A percentile compares a stretch with the other conserved stretches of the same genome.
phyloP scores from a whole-genome alignment of 2,797 vertebrate species.

The Megaceryle alcyon region DNA sequence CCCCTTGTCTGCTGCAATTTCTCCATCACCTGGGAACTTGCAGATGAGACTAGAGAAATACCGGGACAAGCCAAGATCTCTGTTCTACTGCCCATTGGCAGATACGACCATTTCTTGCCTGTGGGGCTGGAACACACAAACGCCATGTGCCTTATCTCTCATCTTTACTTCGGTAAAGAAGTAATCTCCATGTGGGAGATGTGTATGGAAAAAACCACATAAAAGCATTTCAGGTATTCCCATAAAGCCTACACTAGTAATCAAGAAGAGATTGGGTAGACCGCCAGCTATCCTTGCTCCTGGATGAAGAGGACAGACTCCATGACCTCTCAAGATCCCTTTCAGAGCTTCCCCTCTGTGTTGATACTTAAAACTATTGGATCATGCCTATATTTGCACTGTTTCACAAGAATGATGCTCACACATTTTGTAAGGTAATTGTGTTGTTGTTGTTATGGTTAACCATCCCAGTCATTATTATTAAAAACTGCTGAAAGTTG shows the following conservation, averaged over 20 bases:
- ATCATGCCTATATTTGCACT: neutral
- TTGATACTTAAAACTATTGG: neutral
- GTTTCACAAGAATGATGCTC: neutral
- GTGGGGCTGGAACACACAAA: neutral
- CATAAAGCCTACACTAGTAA: neutral
- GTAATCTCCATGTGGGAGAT: neutral
- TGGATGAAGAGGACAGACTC: neutral
- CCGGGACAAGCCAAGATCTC: neutral
- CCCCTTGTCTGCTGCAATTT: neutral
- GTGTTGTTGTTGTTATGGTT: neutral
- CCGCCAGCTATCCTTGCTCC: neutral
- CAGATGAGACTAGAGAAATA: neutral
- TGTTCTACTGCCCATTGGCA: neutral
- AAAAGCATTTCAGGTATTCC: neutral
- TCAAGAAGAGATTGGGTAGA: neutral
- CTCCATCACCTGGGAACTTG: neutral
- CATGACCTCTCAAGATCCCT: neutral
- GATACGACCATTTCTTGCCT: neutral
- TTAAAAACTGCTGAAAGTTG: neutral
- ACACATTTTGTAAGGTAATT: neutral
- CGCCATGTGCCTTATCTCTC: rapidly evolving
- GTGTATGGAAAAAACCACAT: neutral
- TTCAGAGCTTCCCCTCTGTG: neutral
- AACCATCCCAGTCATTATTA: neutral
- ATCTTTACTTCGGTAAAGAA: neutral